These are phyloP conservation scores for Enteromius mattozi DNA, from an alignment of 2,797 vertebrate genomes.

Conservation along the genomic window DNA sequence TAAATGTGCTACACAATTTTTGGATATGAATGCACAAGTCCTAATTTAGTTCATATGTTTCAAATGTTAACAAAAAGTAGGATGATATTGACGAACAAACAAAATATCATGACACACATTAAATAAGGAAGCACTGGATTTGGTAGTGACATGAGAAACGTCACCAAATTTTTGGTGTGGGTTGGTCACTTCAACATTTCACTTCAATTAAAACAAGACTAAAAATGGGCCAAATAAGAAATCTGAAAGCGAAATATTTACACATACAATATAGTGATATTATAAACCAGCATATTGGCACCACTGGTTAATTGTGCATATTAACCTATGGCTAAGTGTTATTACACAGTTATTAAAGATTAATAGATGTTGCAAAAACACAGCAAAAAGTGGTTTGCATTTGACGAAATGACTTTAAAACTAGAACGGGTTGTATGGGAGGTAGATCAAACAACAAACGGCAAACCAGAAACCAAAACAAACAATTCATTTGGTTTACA, in stretches of 20 bases:
- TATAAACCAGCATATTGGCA: constrained; percentile 35
- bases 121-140: constrained; percentile 74
- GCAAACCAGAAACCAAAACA: constrained; percentile 48
- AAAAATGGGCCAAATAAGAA: background rate
- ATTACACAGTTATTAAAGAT: constrained; percentile 51
- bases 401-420: constrained; percentile 6
- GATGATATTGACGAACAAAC: background rate
- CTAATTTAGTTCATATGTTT: constrained; percentile 20
- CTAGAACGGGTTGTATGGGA: constrained; percentile 23
- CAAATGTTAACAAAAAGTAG: background rate
- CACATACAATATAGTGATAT: background rate
- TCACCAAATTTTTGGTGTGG: constrained; percentile 66
- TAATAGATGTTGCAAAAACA: constrained; percentile 54
- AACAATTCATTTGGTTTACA: background rate
- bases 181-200: constrained; percentile 55
- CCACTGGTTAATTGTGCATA: constrained; percentile 47
- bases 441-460: constrained; percentile 62
- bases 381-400: constrained; percentile 62
- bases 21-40: background rate
- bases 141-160: constrained; percentile 66
- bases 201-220: constrained; percentile 34
- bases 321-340: constrained; percentile 57
- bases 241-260: constrained; percentile 55
- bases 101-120: constrained; percentile 25
- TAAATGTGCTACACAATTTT: background rate